These are phyloP conservation scores for Teleogryllus occipitalis DNA, from an alignment of 1,140 invertebrate species.

Conservation along the genomic window DNA sequence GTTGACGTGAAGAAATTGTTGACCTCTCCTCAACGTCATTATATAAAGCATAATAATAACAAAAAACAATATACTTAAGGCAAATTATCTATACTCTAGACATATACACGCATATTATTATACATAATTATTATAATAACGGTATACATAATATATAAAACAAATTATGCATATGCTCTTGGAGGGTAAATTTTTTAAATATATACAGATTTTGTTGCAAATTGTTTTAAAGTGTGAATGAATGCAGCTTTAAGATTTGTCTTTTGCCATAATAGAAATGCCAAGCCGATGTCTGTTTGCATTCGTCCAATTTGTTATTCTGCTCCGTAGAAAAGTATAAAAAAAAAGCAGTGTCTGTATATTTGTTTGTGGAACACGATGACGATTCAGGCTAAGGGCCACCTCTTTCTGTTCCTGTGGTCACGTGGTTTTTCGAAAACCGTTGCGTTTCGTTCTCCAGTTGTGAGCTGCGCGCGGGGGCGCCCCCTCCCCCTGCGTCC, in stretches of 20 bases:
- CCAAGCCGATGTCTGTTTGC: constrained; percentile 3
- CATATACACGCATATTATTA: constrained; percentile 17
- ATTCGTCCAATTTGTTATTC: not conserved
- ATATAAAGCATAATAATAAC: constrained; percentile 1
- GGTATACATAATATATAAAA: constrained; percentile 8
- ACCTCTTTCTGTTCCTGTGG: too few relatives aligned
- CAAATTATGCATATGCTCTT: constrained; percentile 12
- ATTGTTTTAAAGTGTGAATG: not conserved
- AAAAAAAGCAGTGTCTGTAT: not conserved
- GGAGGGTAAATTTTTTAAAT: not conserved
- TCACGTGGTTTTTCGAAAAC: too few relatives aligned
- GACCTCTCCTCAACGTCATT: constrained; percentile 3
- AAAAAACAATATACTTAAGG: constrained; percentile 2
- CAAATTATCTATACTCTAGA: constrained; percentile 16
- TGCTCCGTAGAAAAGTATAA: not conserved
- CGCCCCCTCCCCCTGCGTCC: too few relatives aligned
- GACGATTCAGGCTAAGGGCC: too few relatives aligned
- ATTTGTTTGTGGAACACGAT: too few relatives aligned
- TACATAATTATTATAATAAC: constrained; percentile 3
- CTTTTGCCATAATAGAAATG: constrained; percentile 1
- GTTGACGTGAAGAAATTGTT: constrained; percentile 4
- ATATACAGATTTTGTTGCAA: constrained; percentile 10
- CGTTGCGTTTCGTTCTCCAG: too few relatives aligned
- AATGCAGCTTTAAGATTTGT: constrained; percentile 10
- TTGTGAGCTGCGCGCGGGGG: too few relatives aligned